Conservation (phyloP, 2,888 invertebrate genomes). For the Acleris cristana region DNA sequence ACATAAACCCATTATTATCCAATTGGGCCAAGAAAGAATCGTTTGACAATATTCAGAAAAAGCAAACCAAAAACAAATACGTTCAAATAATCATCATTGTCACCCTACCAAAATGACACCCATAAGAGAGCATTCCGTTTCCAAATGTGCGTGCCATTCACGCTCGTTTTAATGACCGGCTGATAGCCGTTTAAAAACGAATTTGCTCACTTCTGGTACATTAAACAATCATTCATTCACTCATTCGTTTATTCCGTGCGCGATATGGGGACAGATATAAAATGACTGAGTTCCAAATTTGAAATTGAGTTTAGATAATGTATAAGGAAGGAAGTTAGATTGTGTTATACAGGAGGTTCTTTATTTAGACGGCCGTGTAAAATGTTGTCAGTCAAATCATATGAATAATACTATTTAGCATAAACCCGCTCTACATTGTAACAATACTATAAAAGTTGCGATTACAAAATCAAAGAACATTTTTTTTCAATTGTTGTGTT, state of each 20-base stretch:
- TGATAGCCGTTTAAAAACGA: conserved; percentile 85
- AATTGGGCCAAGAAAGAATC: conserved; percentile 17
- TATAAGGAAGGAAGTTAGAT: conserved; percentile 13
- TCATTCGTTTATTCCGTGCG: conserved; percentile 35
- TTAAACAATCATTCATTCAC: conserved; percentile 74
- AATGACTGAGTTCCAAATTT: conserved; percentile 50
- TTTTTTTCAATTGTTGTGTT: too few relatives aligned
- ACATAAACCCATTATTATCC: too few relatives aligned
- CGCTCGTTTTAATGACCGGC: conserved; percentile 78
- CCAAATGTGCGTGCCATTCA: conserved; percentile 65
- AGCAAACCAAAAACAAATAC: not conserved
- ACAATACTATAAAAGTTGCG: too few relatives aligned
- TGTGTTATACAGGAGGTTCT: too few relatives aligned
- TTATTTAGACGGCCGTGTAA: too few relatives aligned
- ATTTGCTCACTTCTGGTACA: conserved; percentile 84
- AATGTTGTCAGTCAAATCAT: too few relatives aligned
- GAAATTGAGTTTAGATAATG: conserved; percentile 40
- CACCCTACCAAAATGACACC: conserved; percentile 60
- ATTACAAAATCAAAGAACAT: too few relatives aligned
- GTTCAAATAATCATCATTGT: conserved; percentile 41
- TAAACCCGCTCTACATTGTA: too few relatives aligned
- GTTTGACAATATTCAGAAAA: conserved; percentile 32
- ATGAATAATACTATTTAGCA: too few relatives aligned
- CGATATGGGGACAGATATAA: conserved; percentile 44
- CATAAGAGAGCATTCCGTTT: conserved; percentile 49